A percentile compares a stretch with the other conserved stretches of the same genome.
Conservation (phyloP, 2,888 invertebrate species). For the Hemaris fuciformis region DNA sequence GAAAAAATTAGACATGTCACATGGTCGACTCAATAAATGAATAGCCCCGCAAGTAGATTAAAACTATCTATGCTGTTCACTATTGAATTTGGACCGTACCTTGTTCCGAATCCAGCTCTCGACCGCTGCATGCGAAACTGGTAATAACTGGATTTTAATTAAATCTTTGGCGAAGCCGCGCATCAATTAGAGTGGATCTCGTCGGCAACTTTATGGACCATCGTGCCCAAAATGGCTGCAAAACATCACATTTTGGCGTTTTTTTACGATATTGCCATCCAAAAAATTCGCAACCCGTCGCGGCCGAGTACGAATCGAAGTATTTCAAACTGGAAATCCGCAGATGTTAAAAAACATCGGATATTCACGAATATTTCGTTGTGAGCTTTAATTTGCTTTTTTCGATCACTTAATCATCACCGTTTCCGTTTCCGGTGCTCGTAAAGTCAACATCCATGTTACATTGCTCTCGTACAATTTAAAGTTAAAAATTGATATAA, state of each 20-base stretch:
- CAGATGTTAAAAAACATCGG: not conserved
- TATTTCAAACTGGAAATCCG: not conserved
- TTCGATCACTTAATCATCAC: not conserved
- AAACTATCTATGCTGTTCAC: no score
- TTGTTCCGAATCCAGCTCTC: slow-evolving; percentile 33
- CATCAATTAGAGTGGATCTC: slow-evolving; percentile 25
- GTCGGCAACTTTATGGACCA: not conserved
- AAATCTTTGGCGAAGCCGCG: slow-evolving; percentile 36
- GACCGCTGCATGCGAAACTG: slow-evolving; percentile 33
- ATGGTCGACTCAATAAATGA: no score
- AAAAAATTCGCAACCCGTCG: not conserved
- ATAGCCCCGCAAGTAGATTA: no score
- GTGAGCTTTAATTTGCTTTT: not conserved
- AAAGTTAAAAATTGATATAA: no score
- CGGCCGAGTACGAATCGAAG: not conserved
- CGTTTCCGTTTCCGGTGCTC: no score
- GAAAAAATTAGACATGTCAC: no score
- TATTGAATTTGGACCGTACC: slow-evolving; percentile 39
- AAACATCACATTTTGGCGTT: not conserved
- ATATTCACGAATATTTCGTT: not conserved
- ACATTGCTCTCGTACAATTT: no score
- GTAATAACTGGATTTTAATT: slow-evolving; percentile 44
- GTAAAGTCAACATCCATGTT: no score
- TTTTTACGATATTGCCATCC: not conserved
- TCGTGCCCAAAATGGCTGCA: not conserved